Conservation (phyloP, 2,888 invertebrate genomes). For the Apodemia mormo region DNA sequence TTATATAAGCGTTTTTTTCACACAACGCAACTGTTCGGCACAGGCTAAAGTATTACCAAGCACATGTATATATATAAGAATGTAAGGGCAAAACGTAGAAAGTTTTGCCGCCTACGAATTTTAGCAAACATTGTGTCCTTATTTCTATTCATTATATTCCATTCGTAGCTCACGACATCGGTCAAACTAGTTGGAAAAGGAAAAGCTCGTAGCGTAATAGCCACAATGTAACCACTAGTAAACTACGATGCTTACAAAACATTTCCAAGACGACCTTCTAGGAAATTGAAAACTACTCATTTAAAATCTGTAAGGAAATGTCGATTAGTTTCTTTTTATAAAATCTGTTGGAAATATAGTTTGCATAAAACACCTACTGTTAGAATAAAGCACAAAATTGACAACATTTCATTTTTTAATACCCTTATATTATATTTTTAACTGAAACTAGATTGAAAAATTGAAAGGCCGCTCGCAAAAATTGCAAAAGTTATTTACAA, state of each 20-base stretch:
- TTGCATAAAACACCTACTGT: too few species aligned
- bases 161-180: background rate
- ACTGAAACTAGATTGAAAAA: too few species aligned
- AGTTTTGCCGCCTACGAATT: background rate
- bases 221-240: background rate
- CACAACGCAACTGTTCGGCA: too few species aligned
- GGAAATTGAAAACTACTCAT: slow-evolving; percentile 4
- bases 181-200: background rate
- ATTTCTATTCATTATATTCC: slow-evolving; percentile 2
- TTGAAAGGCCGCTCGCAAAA: too few species aligned
- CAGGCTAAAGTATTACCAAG: background rate
- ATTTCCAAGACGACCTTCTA: slow-evolving; percentile 4
- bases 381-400: too few species aligned
- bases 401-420: too few species aligned
- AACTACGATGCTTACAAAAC: background rate
- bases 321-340: slow-evolving; percentile 6
- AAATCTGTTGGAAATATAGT: background rate
- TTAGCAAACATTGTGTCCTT: background rate
- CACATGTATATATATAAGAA: background rate
- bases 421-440: too few species aligned
- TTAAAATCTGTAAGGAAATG: background rate
- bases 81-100: background rate
- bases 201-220: background rate
- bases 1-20: too few species aligned
- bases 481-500: too few species aligned